A percentile compares a stretch with the other conserved stretches of the same genome.
These are phyloP conservation scores for Leucoptera coffeella DNA, from an alignment of 2,888 invertebrate genomes.

Conservation along the genomic window DNA sequence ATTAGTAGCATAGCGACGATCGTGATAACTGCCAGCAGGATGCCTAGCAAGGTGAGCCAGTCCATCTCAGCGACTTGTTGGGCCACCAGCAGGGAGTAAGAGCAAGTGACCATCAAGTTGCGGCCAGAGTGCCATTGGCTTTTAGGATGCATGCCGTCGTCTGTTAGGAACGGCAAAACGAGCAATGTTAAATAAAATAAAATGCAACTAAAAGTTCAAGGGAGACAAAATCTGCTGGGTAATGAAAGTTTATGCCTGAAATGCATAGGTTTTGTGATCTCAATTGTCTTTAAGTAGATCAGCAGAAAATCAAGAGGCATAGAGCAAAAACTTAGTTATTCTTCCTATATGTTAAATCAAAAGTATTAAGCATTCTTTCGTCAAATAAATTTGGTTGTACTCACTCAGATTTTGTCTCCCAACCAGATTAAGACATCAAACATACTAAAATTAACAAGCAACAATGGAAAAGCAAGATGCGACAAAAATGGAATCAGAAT, in stretches of 20 bases:
- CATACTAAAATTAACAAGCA: no score
- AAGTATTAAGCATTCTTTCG: no score
- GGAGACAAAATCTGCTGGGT: constrained; percentile 1
- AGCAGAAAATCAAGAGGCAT: no score
- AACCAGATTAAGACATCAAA: no score
- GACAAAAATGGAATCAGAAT: constrained; percentile 28
- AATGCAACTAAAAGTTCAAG: constrained; percentile 6
- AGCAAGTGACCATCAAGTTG: constrained; percentile 70
- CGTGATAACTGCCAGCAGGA: constrained; percentile 68
- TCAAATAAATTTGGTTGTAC: no score
- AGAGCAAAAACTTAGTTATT: no score
- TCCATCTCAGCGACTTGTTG: constrained; percentile 68
- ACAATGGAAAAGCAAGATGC: constrained; percentile 23
- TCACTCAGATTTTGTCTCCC: no score
- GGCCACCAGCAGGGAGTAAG: constrained; percentile 66
- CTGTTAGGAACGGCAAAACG: constrained; percentile 25
- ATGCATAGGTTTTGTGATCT: neutral
- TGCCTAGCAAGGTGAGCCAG: constrained; percentile 66
- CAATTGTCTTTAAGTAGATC: no score
- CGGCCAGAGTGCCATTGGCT: constrained; percentile 55
- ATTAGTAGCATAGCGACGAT: constrained; percentile 62
- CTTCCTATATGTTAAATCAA: no score
- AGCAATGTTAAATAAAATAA: constrained; percentile 6
- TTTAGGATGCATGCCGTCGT: constrained; percentile 36
- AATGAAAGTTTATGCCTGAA: neutral